These are phyloP conservation scores for Tychaedon coryphoeus DNA, from an alignment of 2,113 vertebrate genomes.

Conservation along the genomic window DNA sequence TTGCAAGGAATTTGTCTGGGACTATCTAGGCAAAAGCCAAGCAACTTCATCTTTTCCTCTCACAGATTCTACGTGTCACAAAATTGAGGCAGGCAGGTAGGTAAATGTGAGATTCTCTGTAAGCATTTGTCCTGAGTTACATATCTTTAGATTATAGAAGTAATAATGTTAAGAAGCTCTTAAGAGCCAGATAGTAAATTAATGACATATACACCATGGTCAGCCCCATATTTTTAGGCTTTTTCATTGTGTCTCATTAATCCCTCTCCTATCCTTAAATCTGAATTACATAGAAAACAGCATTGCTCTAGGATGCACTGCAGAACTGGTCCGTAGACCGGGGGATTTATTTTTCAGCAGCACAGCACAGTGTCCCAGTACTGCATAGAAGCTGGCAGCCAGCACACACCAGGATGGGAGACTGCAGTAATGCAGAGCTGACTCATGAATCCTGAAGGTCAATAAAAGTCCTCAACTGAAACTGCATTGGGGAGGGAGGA, in stretches of 20 bases:
- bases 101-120: not conserved
- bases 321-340: not conserved
- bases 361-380: not conserved
- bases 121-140: not conserved
- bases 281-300: not conserved
- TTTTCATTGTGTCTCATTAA: not conserved
- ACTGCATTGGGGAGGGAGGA: not conserved
- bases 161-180: not conserved
- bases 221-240: not conserved
- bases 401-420: accelerated
- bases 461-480: not conserved
- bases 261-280: not conserved
- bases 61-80: not conserved
- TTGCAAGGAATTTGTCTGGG: accelerated
- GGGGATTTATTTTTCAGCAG: not conserved
- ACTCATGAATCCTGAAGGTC: slow-evolving; percentile 40
- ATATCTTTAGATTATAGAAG: not conserved
- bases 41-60: not conserved
- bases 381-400: not conserved
- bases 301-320: not conserved
- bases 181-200: not conserved
- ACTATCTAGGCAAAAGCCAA: not conserved
- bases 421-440: slow-evolving; percentile 46
- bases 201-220: accelerated
- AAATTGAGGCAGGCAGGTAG: not conserved